phyloP scores from a whole-genome alignment of 2,888 invertebrate genomes.

The Acronicta alni region DNA sequence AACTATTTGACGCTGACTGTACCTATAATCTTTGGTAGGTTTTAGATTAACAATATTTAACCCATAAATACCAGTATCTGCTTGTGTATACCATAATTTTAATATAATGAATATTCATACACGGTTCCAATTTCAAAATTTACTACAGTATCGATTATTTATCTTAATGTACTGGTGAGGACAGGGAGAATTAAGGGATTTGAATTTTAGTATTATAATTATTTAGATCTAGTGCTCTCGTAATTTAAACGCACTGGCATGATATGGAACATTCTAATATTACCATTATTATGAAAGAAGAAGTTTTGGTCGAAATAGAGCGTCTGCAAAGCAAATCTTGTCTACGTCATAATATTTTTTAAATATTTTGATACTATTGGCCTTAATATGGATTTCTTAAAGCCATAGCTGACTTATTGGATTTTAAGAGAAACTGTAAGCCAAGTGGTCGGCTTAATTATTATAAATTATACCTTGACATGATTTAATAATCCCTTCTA shows the following conservation, averaged over 20 bases:
- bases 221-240: slow-evolving; percentile 1
- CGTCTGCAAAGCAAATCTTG: no score
- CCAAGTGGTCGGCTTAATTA: no score
- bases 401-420: background rate
- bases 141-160: slow-evolving; percentile 28
- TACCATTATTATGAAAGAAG: no score
- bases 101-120: slow-evolving; percentile 45
- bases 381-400: background rate
- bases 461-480: background rate
- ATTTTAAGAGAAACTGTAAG: background rate
- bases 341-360: no score
- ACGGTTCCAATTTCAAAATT: slow-evolving; percentile 22
- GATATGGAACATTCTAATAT: no score
- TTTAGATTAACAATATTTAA: slow-evolving; percentile 26
- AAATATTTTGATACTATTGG: no score
- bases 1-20: no score
- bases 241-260: background rate
- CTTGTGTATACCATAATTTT: slow-evolving; percentile 22
- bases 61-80: slow-evolving; percentile 14
- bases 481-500: slow-evolving; percentile 2
- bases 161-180: slow-evolving; percentile 12
- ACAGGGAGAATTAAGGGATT: slow-evolving; percentile 4
- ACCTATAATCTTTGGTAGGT: slow-evolving; percentile 1
- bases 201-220: slow-evolving; percentile 7
- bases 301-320: no score